Evolutionary conservation across 2,113 vertebrate species (phyloP).

Genomic region (Poeciliopsis retropinna): DNA sequence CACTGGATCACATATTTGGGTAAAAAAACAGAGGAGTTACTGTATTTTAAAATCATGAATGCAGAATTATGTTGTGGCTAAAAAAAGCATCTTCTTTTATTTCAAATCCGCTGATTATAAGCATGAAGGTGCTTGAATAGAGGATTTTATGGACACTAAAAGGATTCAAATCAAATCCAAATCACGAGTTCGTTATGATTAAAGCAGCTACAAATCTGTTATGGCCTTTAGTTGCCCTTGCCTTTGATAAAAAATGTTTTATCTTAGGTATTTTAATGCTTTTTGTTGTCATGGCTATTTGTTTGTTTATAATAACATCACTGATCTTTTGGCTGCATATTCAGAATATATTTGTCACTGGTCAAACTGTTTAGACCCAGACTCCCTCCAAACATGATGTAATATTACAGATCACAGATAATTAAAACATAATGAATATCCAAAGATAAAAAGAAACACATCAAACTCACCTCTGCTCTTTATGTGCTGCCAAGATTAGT

Average conservation of each 20-base stretch:
- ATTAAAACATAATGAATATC: no score
- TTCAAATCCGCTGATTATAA: no score
- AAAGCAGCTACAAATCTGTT: neutral
- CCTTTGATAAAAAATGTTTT: neutral
- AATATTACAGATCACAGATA: no score
- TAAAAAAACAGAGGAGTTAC: no score
- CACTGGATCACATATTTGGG: no score
- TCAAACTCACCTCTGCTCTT: neutral
- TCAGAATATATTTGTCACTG: neutral
- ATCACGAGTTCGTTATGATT: neutral
- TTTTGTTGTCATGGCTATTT: neutral
- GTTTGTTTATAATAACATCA: neutral
- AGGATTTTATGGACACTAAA: no score
- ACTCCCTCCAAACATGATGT: neutral
- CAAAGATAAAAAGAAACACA: neutral
- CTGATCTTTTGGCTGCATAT: neutral
- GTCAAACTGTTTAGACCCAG: neutral
- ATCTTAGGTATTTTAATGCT: neutral
- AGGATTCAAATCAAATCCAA: no score
- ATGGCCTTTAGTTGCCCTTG: neutral
- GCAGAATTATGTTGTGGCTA: no score
- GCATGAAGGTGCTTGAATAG: no score
- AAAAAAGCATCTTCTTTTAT: no score
- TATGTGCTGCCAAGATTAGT: neutral
- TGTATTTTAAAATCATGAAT: no score